Conservation (phyloP, 1,140 invertebrate species). For the Tetraneura akinire region DNA sequence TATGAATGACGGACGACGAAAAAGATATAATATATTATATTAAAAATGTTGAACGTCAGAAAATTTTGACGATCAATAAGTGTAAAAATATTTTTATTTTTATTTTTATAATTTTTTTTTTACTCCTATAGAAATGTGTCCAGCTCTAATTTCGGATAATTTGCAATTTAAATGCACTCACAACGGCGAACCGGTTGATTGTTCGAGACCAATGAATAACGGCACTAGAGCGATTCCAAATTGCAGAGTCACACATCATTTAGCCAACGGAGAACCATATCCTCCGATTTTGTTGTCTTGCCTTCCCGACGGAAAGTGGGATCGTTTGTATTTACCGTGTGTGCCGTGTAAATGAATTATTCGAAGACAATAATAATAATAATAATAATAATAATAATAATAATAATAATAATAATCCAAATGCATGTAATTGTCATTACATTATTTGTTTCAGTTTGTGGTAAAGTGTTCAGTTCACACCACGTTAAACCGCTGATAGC, state of each 20-base stretch:
- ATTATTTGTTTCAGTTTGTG: too few relatives aligned
- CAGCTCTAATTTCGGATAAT: neutral
- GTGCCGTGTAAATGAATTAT: neutral
- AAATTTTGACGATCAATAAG: too few relatives aligned
- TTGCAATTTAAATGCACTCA: neutral
- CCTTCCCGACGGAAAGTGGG: neutral
- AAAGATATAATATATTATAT: too few relatives aligned
- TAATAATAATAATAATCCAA: too few relatives aligned
- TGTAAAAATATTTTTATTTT: neutral
- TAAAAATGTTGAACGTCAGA: too few relatives aligned
- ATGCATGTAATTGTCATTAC: too few relatives aligned
- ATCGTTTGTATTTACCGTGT: neutral
- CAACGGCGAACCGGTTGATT: neutral
- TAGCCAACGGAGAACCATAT: neutral
- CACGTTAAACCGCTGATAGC: too few relatives aligned
- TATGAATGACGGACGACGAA: too few relatives aligned
- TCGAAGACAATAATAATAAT: too few relatives aligned
- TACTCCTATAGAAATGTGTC: slow-evolving; percentile 7
- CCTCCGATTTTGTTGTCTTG: neutral
- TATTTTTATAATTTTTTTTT: neutral
- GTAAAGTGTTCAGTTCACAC: too few relatives aligned
- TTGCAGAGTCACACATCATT: neutral
- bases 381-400: too few relatives aligned
- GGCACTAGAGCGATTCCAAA: neutral
- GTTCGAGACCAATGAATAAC: neutral